Conservation (phyloP, 2,888 invertebrate genomes). For the Leptodirus hochenwartii region DNA sequence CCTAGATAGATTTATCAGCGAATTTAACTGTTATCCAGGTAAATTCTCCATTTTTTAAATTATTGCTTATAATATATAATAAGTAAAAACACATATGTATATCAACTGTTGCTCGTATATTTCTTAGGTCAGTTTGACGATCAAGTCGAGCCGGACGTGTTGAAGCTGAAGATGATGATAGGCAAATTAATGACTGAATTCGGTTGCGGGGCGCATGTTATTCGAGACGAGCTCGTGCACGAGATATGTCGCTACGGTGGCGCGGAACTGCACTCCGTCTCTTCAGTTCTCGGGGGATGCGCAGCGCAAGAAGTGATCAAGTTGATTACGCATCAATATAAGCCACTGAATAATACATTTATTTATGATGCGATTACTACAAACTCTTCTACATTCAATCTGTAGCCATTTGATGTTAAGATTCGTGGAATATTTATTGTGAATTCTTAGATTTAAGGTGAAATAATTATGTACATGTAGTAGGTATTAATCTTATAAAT, state of each 20-base stretch:
- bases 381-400: conserved; percentile 64
- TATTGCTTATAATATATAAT: too few relatives aligned
- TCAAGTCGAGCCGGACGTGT: conserved; percentile 70
- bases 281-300: conserved; percentile 72
- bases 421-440: conserved; percentile 37
- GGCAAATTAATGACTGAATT: conserved; percentile 67
- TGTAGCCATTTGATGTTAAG: too few relatives aligned
- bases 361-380: conserved; percentile 89
- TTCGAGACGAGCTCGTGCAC: conserved; percentile 84
- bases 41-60: conserved; percentile 61
- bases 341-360: conserved; percentile 88
- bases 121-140: conserved; percentile 13
- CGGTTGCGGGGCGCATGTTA: conserved; percentile 48
- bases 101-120: too few relatives aligned
- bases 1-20: conserved; percentile 75
- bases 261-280: conserved; percentile 84
- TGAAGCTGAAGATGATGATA: conserved; percentile 55
- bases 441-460: too few relatives aligned
- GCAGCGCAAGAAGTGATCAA: conserved; percentile 94
- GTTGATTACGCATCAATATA: conserved; percentile 87
- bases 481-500: too few relatives aligned
- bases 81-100: too few relatives aligned
- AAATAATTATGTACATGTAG: too few relatives aligned
- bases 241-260: conserved; percentile 93
- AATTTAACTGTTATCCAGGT: conserved; percentile 81